Evolutionary conservation across 2,113 vertebrate species (phyloP), one percentile per base, ranked within the genome.

Genomic region (Malurus cyaneus): DNA sequence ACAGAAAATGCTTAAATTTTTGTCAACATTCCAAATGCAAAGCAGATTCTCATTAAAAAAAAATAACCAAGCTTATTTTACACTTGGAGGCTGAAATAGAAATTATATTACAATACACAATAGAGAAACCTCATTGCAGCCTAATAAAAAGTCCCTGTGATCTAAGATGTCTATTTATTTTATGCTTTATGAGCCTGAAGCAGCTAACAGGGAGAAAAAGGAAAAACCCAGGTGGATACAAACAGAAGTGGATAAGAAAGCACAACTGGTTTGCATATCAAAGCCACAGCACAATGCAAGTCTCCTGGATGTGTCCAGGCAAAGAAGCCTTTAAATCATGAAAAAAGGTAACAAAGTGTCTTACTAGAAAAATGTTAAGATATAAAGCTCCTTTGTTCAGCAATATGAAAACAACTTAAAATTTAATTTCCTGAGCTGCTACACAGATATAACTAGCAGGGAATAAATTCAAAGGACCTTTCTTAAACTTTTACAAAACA

Each of bases 181-280:
- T 26, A 50, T 15, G 19, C 36, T 57, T 72, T 54, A 47, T 11
- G 7, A 79, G 53, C 25, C 39, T 44, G 50, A 90, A 41, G 18
- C 65, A 93, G 39, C 74, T 39, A 26, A 78, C 8, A 71, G 47
- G 7, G 29, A 80, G 76, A 71, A 67, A 42, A 80, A 71, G 34
- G 23, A 24, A 28, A 69, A 23, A 10, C 2, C 28, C 24, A 60
- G 0, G 2, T 52, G n/a, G 39, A 50, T 59, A 44, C 0, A 2
- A 86, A 60, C 29, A 76, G 42, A 65, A 50, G 21, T 2, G 0
- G 29, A 34, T 29, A 73, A 77, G 44, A 76, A 86, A 78, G 50
- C 18, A 71, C 26, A 81, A 8, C 4, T 70, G 18, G 18, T 62
- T 52, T 84, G 65, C 52, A 60, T 28, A 73, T 52, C 64, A 73